Evolutionary conservation across 2,113 vertebrate species (phyloP).

Genomic region (Onychostruthus taczanowskii): DNA sequence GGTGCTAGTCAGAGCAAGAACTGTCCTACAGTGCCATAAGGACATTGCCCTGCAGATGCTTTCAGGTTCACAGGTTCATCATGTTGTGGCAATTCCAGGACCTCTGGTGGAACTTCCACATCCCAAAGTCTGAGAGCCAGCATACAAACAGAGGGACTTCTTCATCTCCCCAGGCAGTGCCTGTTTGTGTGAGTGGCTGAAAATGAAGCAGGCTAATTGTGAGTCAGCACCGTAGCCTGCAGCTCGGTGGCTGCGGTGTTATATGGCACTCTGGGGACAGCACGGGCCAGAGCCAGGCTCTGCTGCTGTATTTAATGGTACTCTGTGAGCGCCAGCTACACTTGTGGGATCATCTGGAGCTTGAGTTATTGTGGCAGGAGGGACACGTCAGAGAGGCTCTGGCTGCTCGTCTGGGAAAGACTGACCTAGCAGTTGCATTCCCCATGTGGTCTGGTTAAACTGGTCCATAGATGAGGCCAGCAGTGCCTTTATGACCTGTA

Average conservation of each 20-base stretch:
- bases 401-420: background rate
- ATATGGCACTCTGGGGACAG: background rate
- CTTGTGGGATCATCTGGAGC: background rate
- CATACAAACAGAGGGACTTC: background rate
- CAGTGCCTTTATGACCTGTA: background rate
- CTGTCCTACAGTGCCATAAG: background rate
- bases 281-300: background rate
- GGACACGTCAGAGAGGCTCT: background rate
- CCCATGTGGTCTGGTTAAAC: background rate
- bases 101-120: background rate
- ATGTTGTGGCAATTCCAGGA: background rate
- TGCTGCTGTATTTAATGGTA: background rate
- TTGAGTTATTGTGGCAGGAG: background rate
- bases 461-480: background rate
- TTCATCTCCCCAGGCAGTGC: background rate
- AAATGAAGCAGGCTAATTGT: background rate
- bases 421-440: background rate
- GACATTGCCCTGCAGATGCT: background rate
- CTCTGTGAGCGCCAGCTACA: background rate
- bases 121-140: background rate
- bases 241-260: background rate
- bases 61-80: background rate
- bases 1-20: background rate
- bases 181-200: background rate
- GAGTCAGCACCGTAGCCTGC: background rate